Conservation (phyloP, 2,888 invertebrate species). For the Dasysyrphus albostriatus region DNA sequence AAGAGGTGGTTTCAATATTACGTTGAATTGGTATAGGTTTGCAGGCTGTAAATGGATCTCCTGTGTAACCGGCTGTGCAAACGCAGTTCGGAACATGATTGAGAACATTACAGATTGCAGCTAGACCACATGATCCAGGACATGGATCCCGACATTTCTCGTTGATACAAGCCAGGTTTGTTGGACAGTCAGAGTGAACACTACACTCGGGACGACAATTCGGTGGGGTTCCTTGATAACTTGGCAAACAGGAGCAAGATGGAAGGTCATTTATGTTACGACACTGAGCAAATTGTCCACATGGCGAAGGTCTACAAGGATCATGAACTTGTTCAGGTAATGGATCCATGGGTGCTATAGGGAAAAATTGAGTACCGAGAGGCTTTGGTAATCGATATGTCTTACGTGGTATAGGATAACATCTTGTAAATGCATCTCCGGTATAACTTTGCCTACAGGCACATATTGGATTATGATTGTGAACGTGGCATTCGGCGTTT, state of each 20-base stretch:
- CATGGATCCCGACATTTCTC: slow-evolving; percentile 90
- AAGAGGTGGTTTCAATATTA: slow-evolving; percentile 80
- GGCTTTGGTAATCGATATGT: slow-evolving; percentile 77
- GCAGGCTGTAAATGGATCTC: slow-evolving; percentile 88
- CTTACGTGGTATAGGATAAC: slow-evolving; percentile 82
- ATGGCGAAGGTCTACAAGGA: slow-evolving; percentile 87
- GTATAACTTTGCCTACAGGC: slow-evolving; percentile 85
- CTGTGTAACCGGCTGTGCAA: slow-evolving; percentile 87
- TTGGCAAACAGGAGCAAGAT: slow-evolving; percentile 85
- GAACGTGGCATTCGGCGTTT: slow-evolving; percentile 87
- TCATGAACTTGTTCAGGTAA: slow-evolving; percentile 81
- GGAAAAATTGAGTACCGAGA: slow-evolving; percentile 14
- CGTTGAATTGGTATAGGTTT: slow-evolving; percentile 85
- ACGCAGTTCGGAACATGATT: slow-evolving; percentile 90
- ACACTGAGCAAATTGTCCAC: slow-evolving; percentile 88
- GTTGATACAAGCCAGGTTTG: slow-evolving; percentile 86
- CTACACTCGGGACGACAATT: slow-evolving; percentile 86
- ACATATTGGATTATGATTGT: slow-evolving; percentile 88
- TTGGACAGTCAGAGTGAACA: slow-evolving; percentile 85
- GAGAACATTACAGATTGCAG: slow-evolving; percentile 89
- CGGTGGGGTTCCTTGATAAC: slow-evolving; percentile 87
- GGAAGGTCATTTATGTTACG: slow-evolving; percentile 87
- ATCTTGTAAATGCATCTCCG: slow-evolving; percentile 88
- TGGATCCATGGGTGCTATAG: slow-evolving; percentile 78
- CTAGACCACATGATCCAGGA: slow-evolving; percentile 88